A percentile compares a stretch with the other conserved stretches of the same genome.
Evolutionary conservation across 1,140 invertebrate genomes (phyloP).

Genomic region (Zaprionus nigranus): DNA sequence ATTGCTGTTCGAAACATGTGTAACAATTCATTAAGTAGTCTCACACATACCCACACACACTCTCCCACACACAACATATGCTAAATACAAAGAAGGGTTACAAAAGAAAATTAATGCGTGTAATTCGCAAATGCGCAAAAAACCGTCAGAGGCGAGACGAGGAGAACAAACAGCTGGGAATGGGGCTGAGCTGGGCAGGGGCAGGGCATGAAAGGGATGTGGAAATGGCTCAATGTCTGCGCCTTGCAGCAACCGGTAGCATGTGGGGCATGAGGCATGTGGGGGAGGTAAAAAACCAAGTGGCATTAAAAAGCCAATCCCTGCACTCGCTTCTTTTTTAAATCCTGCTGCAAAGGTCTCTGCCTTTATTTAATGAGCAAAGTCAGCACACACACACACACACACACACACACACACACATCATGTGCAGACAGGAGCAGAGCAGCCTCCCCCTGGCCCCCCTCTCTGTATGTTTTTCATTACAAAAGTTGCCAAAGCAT

Average conservation of each 20-base stretch:
- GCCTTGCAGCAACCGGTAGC: slow-evolving; percentile 20
- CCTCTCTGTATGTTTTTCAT: slow-evolving; percentile 16
- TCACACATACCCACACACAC: slow-evolving; percentile 18
- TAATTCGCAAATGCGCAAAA: slow-evolving; percentile 66
- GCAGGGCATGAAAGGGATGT: slow-evolving; percentile 2
- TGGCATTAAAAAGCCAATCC: slow-evolving; percentile 72
- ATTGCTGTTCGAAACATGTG: slow-evolving; percentile 70
- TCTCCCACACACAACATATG: slow-evolving; percentile 40
- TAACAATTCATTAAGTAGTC: slow-evolving; percentile 69
- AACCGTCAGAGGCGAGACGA: slow-evolving; percentile 36
- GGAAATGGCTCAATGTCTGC: slow-evolving; percentile 31
- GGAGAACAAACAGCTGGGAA: background rate
- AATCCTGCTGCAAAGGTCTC: slow-evolving; percentile 57
- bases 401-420: slow-evolving; percentile 28
- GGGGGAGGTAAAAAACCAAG: slow-evolving; percentile 45
- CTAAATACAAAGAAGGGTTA: slow-evolving; percentile 66
- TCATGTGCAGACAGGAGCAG: slow-evolving; percentile 27
- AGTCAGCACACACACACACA: slow-evolving; percentile 16
- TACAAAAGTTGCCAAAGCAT: slow-evolving; percentile 54
- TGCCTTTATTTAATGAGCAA: slow-evolving; percentile 66
- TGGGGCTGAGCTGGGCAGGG: slow-evolving; percentile 1
- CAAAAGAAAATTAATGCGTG: slow-evolving; percentile 72
- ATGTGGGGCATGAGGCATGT: background rate
- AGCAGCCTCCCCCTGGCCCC: background rate
- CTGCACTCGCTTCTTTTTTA: slow-evolving; percentile 42